Evolutionary conservation across 1,140 invertebrate genomes (phyloP), one percentile per base, ranked within the genome.

Genomic region (Eumaeus atala): DNA sequence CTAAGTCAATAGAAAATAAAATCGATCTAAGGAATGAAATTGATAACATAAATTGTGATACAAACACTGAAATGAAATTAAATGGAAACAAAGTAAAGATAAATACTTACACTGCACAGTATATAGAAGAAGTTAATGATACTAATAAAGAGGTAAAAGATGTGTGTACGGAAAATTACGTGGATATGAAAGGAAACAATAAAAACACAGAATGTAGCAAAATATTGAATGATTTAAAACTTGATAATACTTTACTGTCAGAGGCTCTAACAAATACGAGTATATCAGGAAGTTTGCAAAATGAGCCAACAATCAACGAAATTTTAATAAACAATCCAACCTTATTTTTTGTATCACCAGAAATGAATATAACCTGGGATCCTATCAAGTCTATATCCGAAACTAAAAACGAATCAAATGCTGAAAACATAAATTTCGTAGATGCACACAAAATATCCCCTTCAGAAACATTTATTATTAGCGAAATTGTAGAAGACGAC

Each of bases 1-100:
- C 73, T 82, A 84, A 84, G 77, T 86, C 79, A 84, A 57, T 83
- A 80, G 73, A 75, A 70, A 61, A 72, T 71, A 69, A 34, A 54
- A 54, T 42, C 42, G 28, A 53, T 55, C 12, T 50, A 53, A 58
- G 47, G n/a, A 55, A 53, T 53, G 55, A 58, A 56, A 58, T 58
- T 48, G 42, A 44, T 34, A 35, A 59, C 37, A 18, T n/a, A 50
- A 16, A 14, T 17, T 44, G 40, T 44, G 14, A 44, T 14, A 44
- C 14, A 14, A 44, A 17, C 9, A 17, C 40, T 16, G 40, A 18
- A 44, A 14, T 14, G n/a, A 16, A 9, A 44, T 16, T 16, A 44
- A 17, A 44, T 14, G 21, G 21, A 44, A 44, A 44, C 40, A 16
- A 44, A 28, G 21, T 3, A 28, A 28, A 28, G 21, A 3, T 28